Evolutionary conservation across 2,113 vertebrate species (phyloP).

Genomic region (Mormoops blainvillei): DNA sequence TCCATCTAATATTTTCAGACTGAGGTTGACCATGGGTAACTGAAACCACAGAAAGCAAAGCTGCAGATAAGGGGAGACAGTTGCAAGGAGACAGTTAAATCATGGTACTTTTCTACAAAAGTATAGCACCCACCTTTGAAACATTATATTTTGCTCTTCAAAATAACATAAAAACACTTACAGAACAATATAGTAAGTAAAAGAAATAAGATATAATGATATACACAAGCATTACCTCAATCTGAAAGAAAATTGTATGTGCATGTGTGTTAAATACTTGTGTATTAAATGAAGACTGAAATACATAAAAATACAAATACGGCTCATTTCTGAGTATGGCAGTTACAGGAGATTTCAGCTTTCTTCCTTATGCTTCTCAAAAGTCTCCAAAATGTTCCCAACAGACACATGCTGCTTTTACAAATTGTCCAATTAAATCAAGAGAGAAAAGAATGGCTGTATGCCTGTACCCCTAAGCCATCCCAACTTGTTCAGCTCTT

Average conservation of each 20-base stretch:
- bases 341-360: neutral
- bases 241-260: neutral
- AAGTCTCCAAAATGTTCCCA: neutral
- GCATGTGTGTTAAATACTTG: neutral
- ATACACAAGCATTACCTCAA: neutral
- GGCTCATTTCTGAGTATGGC: neutral
- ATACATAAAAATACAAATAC: neutral
- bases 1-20: neutral
- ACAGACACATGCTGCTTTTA: neutral
- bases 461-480: neutral
- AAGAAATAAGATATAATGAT: neutral
- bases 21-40: neutral
- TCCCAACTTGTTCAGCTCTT: neutral
- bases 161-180: neutral
- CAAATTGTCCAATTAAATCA: neutral
- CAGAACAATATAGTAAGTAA: neutral
- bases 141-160: neutral
- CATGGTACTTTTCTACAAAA: neutral
- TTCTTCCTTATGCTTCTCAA: conserved; percentile 1
- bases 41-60: neutral
- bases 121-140: neutral
- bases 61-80: no score
- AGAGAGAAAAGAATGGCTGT: neutral
- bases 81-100: neutral
- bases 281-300: neutral